Evolutionary conservation across 92 coral and sea anemone genomes (phyloP), one percentile per base, ranked within the genome.

Genomic region (Paramuricea clavata): DNA sequence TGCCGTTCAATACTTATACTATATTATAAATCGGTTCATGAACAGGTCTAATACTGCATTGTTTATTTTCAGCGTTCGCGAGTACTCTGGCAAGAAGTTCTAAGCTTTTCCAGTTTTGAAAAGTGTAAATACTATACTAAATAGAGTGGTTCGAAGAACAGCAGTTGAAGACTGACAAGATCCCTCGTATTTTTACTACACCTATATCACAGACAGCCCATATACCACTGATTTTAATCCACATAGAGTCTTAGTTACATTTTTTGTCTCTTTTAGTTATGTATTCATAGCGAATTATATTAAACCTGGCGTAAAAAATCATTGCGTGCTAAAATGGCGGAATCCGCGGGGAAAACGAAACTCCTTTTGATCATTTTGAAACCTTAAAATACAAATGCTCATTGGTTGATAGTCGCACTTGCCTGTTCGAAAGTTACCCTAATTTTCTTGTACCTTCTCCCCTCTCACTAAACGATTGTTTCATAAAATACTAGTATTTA

Each of bases 11-110:
- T 0, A 25, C 67, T 36, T 12, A 43, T 21, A 15, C 23, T n/a
- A 61, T 47, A 21, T 7, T 32, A 47, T 17, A 47, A 47, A 47
- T 1, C 13, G 54, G 62, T 13, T 54, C 5, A 10, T 21, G 3
- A 10, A n/a, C n/a, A 47, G 7, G 54, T 10, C 22, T 26, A 30
- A 31, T 0, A 1, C 12, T 39, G 15, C 35, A 32, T 57, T 16
- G 50, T 62, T 52, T 19, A 7, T 22, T 22, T 59, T 43, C 42
- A 96, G 99, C 78, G 99, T 96, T 35, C 91, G 95, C 44, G 97
- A 93, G 88, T 96, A 89, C 82, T 96, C 99, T 2, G 99, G 99
- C 85, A 94, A 96, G 95, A 93, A 94, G 89, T 96, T 94, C 69
- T 91, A 86, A 83, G 69, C 36, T 25, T 31, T 50, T 15, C 21